A percentile compares a stretch with the other conserved stretches of the same genome.
Evolutionary conservation across 92 coral and sea anemone genomes (phyloP).

Genomic region (Epizoanthus stellaris): DNA sequence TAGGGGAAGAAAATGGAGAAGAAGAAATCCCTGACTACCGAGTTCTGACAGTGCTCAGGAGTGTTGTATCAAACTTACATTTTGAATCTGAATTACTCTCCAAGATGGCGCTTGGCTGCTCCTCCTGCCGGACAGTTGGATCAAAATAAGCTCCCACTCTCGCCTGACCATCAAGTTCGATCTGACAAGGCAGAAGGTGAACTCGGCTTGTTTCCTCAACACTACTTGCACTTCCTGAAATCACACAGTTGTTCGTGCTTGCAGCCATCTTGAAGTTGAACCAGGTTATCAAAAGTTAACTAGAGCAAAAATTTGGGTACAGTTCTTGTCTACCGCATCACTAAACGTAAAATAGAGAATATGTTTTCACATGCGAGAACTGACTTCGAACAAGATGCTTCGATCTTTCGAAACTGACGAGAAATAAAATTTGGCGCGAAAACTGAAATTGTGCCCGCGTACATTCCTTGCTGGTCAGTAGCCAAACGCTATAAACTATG

Average conservation of each 20-base stretch:
- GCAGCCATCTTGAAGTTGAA: conserved; percentile 42
- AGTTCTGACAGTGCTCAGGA: too few relatives aligned
- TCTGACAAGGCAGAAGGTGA: conserved; percentile 91
- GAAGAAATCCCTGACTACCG: too few relatives aligned
- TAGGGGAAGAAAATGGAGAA: too few relatives aligned
- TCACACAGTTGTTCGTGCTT: conserved; percentile 32
- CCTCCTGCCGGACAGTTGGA: conserved; percentile 63
- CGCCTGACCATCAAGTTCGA: conserved; percentile 92
- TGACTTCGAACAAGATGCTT: too few relatives aligned
- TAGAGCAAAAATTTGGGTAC: too few relatives aligned
- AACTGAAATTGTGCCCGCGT: neutral
- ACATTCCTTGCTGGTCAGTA: neutral
- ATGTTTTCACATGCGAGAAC: too few relatives aligned
- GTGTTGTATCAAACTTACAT: conserved; percentile 1
- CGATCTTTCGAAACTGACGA: too few relatives aligned
- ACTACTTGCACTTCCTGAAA: conserved; percentile 41
- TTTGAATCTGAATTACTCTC: conserved; percentile 12
- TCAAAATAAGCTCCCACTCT: conserved; percentile 75
- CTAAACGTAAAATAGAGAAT: too few relatives aligned
- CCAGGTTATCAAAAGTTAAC: too few relatives aligned
- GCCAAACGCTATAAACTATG: conserved; percentile 13
- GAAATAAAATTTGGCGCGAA: conserved; percentile 36
- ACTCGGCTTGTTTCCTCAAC: conserved; percentile 68
- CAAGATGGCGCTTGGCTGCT: neutral
- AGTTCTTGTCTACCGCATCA: too few relatives aligned